Evolutionary conservation across 23 tunicate genomes (phyloP).

Genomic region (Aplidium turbinatum): DNA sequence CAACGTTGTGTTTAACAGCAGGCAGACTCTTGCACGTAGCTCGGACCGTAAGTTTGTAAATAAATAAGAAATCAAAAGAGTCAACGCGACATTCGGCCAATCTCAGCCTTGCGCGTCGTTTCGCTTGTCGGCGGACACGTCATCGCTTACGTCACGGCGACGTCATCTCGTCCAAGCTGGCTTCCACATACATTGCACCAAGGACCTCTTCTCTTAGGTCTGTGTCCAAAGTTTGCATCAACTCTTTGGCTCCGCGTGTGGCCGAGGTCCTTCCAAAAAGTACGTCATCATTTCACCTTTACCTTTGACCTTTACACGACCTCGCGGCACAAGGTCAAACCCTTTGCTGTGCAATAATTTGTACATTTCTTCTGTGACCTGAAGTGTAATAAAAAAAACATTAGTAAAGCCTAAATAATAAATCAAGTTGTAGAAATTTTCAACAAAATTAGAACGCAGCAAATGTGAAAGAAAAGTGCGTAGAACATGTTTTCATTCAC

Average conservation of each 20-base stretch:
- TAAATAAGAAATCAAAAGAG: too few species aligned
- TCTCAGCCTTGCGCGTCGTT: too few species aligned
- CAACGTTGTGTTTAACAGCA: too few species aligned
- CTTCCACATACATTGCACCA: too few species aligned
- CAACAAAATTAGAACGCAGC: not conserved
- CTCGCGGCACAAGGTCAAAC: conserved; percentile 72
- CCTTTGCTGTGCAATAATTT: conserved; percentile 63
- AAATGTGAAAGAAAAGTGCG: not conserved
- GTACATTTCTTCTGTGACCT: conserved; percentile 88
- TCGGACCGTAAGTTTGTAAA: too few species aligned
- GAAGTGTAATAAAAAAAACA: conserved; percentile 1
- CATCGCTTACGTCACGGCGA: too few species aligned
- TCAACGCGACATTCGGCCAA: too few species aligned
- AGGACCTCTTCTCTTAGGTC: too few species aligned
- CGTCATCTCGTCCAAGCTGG: too few species aligned
- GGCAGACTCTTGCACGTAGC: too few species aligned
- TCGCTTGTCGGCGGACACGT: too few species aligned
- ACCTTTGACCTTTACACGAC: conserved; percentile 74
- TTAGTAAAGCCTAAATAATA: not conserved
- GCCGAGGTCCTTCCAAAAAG: conserved; percentile 84
- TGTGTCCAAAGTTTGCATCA: conserved; percentile 38
- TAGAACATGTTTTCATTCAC: too few species aligned
- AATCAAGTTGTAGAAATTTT: not conserved
- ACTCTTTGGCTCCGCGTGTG: conserved; percentile 70
- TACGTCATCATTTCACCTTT: conserved; percentile 94